phyloP scores from a whole-genome alignment of 2,113 vertebrate genomes.

The Cairina moschata region DNA sequence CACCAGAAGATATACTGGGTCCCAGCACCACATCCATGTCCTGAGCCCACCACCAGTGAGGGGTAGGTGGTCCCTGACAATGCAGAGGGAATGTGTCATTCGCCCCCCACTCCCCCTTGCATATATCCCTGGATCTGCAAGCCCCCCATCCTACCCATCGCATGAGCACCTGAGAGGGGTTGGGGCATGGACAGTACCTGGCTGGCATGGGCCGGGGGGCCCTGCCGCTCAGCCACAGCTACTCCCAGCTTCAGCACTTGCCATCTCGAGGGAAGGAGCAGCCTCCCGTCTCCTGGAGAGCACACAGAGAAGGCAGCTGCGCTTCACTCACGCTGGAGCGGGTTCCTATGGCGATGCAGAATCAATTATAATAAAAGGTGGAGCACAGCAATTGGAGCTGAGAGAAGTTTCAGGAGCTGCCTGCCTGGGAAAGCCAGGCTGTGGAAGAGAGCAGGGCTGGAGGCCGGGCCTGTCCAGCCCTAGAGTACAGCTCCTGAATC shows the following conservation, averaged over 20 bases:
- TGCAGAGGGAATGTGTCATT: fast-evolving
- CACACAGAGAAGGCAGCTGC: not conserved
- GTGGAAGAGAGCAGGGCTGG: not conserved
- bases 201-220: not conserved
- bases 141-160: not conserved
- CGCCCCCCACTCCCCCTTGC: not conserved
- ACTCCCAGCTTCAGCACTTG: not conserved
- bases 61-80: not conserved
- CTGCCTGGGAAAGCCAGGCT: not conserved
- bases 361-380: constrained; percentile 58
- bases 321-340: not conserved
- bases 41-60: fast-evolving
- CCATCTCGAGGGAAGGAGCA: not conserved
- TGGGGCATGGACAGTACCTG: not conserved
- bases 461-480: not conserved
- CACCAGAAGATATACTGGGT: fast-evolving
- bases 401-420: constrained; percentile 33
- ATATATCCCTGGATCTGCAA: not conserved
- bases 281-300: not conserved
- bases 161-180: fast-evolving
- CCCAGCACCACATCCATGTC: not conserved
- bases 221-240: not conserved
- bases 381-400: constrained; percentile 28
- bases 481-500: fast-evolving
- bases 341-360: constrained; percentile 72